Base-by-base conservation (phyloP, 2,797 vertebrate genomes). In the Odontamblyopus lacepedii region DNA sequence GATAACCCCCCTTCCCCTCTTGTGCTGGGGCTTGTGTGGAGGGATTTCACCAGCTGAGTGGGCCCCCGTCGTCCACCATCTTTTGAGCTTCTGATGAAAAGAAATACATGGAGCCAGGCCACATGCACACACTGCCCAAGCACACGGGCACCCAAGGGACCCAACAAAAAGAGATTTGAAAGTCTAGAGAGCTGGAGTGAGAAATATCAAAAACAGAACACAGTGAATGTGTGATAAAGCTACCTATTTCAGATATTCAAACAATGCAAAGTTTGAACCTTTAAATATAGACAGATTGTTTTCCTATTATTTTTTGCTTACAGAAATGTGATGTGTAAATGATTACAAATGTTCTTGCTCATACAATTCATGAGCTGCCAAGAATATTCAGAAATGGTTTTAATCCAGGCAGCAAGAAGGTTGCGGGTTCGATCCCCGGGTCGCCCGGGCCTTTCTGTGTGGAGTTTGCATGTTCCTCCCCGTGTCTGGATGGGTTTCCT, bases 11-110 rank as follows among this genome's bases (percentile, higher is more conserved):
- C 61, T 69, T 69, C 69, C 27, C 55, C 3, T 9, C 71, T 68
- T 55, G 57, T 29, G 57, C 27, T 59, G 57, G n/a, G 27, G 57
- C 69, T 63, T 78, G 69, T 67, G 71, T 78, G 63, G 71, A 84
- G 76, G 71, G 80, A 88, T 83, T 86, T 84, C 19, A 16, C 76
- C 76, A 51, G 53, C 79, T 73, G 78, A 75, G 78, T 76, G 78
- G 70, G 72, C 78, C 69, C 73, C 79, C 65, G 65, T 63, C 74
- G 72, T 76, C 78, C 11, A 26, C 77, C 68, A 69, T 72, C 72
- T 78, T 85, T 77, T 82, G 76, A 88, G 79, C 76, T 60, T 35
- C 67, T 83, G 67, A 27, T 85, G 78, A 81, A 85, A 81, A 83
- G 57, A 77, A 78, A 70, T 55, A 23, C 1, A 18, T 57, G 70